Conservation (phyloP, 1,140 invertebrate species). For the Bombus impatiens region DNA sequence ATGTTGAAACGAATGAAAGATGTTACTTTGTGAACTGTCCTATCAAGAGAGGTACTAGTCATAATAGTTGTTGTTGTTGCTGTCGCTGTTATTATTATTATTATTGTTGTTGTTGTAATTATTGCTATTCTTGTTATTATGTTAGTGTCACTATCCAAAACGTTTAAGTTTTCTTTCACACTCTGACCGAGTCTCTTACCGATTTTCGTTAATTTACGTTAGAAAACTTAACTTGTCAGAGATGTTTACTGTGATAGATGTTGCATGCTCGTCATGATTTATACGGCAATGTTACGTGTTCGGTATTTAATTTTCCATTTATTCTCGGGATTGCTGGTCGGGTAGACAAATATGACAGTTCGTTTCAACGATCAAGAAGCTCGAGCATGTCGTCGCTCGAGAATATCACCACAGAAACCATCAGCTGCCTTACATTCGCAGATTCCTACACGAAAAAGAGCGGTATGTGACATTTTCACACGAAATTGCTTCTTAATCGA, state of each 20-base stretch:
- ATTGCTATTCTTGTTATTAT: slow-evolving; percentile 68
- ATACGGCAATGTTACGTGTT: slow-evolving; percentile 48
- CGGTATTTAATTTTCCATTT: slow-evolving; percentile 75
- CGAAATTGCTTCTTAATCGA: no score
- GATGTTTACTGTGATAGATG: slow-evolving; percentile 46
- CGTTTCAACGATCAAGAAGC: slow-evolving; percentile 96
- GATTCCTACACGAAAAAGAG: slow-evolving; percentile 97
- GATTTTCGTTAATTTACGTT: slow-evolving; percentile 9
- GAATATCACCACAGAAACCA: slow-evolving; percentile 97
- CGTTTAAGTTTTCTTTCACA: neutral
- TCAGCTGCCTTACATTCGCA: slow-evolving; percentile 97
- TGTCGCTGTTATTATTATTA: slow-evolving; percentile 68
- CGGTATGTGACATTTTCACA: slow-evolving; percentile 84
- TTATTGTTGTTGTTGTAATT: slow-evolving; percentile 73
- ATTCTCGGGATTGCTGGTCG: slow-evolving; percentile 85
- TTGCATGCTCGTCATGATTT: slow-evolving; percentile 57
- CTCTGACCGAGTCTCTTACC: slow-evolving; percentile 29
- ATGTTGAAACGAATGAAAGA: slow-evolving; percentile 50
- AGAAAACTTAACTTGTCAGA: slow-evolving; percentile 46
- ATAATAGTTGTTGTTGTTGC: slow-evolving; percentile 70
- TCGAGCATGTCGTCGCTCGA: slow-evolving; percentile 98
- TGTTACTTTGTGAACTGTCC: slow-evolving; percentile 50
- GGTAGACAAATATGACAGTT: slow-evolving; percentile 97
- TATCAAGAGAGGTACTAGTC: slow-evolving; percentile 61
- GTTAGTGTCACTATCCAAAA: slow-evolving; percentile 67